These are phyloP conservation scores for Acanthosoma haemorrhoidale DNA, from an alignment of 2,888 invertebrate species.

Conservation along the genomic window DNA sequence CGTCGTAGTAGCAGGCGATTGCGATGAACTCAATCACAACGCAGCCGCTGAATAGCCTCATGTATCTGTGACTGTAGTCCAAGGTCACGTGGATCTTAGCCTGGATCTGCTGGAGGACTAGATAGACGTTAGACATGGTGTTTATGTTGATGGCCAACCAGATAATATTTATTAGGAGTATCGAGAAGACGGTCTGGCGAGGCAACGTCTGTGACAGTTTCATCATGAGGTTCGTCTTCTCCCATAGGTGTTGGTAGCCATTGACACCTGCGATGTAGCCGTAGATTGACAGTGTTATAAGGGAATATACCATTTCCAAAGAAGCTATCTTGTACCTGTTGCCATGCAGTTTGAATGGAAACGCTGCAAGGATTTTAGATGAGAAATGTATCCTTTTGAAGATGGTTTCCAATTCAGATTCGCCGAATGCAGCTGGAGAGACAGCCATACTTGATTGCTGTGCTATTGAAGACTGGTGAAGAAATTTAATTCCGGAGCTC, in stretches of 20 bases:
- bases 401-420: not conserved
- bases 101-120: not conserved
- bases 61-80: not conserved
- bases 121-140: not conserved
- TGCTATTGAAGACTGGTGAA: too few relatives aligned
- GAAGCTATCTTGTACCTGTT: not conserved
- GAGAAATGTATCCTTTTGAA: not conserved
- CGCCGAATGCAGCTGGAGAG: not conserved
- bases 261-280: not conserved
- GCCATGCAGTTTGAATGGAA: not conserved
- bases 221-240: not conserved
- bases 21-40: not conserved
- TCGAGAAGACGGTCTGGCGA: not conserved
- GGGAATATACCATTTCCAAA: not conserved
- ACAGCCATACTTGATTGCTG: not conserved
- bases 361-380: not conserved
- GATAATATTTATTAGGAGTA: not conserved
- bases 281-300: not conserved
- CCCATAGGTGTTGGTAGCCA: not conserved
- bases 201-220: not conserved
- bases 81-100: not conserved
- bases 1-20: not conserved
- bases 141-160: conserved; percentile 13
- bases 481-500: too few relatives aligned
- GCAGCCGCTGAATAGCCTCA: not conserved